These are phyloP conservation scores for Petrocephalus microphthalmus DNA, from an alignment of 2,113 vertebrate species.

Conservation along the genomic window DNA sequence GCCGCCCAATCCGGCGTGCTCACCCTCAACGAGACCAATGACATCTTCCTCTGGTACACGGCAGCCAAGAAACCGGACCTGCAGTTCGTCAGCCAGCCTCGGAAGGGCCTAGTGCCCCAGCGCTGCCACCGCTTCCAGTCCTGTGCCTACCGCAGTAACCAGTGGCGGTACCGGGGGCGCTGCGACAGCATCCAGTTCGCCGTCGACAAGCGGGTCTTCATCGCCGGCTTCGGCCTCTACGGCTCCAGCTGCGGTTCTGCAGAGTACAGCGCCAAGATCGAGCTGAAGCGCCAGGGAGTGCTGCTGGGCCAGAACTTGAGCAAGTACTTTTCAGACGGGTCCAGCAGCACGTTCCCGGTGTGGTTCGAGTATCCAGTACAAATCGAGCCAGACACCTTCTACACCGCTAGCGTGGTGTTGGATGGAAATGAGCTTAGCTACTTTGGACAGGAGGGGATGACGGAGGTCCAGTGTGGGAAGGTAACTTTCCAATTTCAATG, in stretches of 20 bases:
- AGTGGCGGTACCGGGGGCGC: slow-evolving; percentile 93
- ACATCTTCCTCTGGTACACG: slow-evolving; percentile 95
- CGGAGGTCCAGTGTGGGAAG: slow-evolving; percentile 93
- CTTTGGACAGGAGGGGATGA: slow-evolving; percentile 97
- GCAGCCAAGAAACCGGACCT: slow-evolving; percentile 87
- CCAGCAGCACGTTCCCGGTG: slow-evolving; percentile 89
- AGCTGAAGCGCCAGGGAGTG: slow-evolving; percentile 89
- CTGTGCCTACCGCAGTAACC: slow-evolving; percentile 95
- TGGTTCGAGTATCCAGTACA: slow-evolving; percentile 94
- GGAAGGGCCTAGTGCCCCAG: slow-evolving; percentile 83
- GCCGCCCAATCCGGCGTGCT: slow-evolving; percentile 88
- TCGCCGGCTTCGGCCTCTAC: slow-evolving; percentile 90
- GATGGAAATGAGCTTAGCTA: slow-evolving; percentile 97
- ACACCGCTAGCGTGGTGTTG: slow-evolving; percentile 91
- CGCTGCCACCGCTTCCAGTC: slow-evolving; percentile 97
- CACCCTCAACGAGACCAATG: slow-evolving; percentile 90
- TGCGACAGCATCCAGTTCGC: slow-evolving; percentile 99
- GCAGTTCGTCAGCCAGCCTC: slow-evolving; percentile 78
- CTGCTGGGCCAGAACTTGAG: slow-evolving; percentile 80
- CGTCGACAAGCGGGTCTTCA: slow-evolving; percentile 87
- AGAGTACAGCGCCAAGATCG: slow-evolving; percentile 90
- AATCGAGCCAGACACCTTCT: slow-evolving; percentile 94
- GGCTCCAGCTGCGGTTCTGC: slow-evolving; percentile 94
- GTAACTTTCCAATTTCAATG: slow-evolving; percentile 98
- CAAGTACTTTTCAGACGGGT: slow-evolving; percentile 95